These are phyloP conservation scores for Ranitomeya variabilis DNA, from an alignment of 2,113 vertebrate species.

Conservation along the genomic window DNA sequence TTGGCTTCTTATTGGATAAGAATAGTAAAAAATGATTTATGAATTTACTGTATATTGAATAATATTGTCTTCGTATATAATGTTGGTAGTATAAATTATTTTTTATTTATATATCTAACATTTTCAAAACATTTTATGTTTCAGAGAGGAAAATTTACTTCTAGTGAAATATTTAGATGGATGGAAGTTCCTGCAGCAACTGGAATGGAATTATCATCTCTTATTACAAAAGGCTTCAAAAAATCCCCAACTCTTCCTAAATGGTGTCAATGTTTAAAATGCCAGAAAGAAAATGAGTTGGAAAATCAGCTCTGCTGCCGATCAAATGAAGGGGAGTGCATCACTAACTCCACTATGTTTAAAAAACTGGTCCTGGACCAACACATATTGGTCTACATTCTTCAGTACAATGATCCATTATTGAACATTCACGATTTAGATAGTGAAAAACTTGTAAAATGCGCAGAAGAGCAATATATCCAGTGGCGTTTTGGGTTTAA, in stretches of 20 bases:
- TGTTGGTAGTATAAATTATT: no score
- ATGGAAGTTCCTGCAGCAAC: fast-evolving
- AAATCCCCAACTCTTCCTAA: slow-evolving; percentile 19
- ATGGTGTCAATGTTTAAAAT: slow-evolving; percentile 76
- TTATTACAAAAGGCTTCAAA: fast-evolving
- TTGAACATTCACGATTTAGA: not conserved
- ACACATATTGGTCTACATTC: slow-evolving; percentile 66
- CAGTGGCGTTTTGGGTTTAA: slow-evolving; percentile 75
- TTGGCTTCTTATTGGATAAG: no score
- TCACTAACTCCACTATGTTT: slow-evolving; percentile 72
- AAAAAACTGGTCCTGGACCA: slow-evolving; percentile 69
- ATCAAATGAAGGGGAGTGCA: slow-evolving; percentile 62
- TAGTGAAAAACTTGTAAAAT: slow-evolving; percentile 66
- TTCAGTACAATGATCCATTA: slow-evolving; percentile 77
- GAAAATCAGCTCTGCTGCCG: slow-evolving; percentile 81
- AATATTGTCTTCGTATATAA: no score
- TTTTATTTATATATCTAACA: no score
- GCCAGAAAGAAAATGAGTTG: slow-evolving; percentile 50
- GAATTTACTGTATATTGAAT: no score
- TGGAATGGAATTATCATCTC: slow-evolving; percentile 51
- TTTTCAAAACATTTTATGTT: not conserved
- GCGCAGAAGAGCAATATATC: slow-evolving; percentile 75
- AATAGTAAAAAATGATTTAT: no score
- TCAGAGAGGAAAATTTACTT: slow-evolving; percentile 61
- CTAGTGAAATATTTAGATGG: slow-evolving; percentile 36